Base-by-base conservation (phyloP, 2,113 vertebrate genomes). In the Equus quagga region DNA sequence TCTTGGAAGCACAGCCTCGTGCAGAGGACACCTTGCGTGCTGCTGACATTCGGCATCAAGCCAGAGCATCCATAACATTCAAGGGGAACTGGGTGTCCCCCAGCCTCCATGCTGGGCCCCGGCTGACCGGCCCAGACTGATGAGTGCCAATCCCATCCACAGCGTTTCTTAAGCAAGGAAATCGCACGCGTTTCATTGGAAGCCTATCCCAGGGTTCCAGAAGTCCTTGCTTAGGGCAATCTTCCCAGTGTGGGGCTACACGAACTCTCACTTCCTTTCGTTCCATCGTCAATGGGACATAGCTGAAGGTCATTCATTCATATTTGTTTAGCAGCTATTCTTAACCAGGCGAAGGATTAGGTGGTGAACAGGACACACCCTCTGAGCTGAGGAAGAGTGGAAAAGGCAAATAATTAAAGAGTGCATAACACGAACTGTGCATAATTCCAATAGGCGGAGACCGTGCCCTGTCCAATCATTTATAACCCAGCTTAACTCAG, bases 1-100 rank as follows among this genome's bases (percentile, higher is more conserved):
- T 97, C 96, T 94, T 56, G 81, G 91, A 60, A 88, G 76, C 23
- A 17, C 8, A 6, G 91, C 84, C 96, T 70, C 2, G 6, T 96
- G 88, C 15, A 56, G 13, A 92, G 96, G 92, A 95, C 96, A 88
- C 91, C 95, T 96, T 89, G 93, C 31, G 9, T 3, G 21, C 84
- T 49, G 84, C 87, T 91, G n/a, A 14, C 28, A 58, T 46, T 88
- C 58, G 85, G 89, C n/a, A 1, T 26, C 1, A 4, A 56, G 79
- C 72, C 94, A 81, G 18, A 7, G n/a, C n/a, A 54, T 89, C 87
- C 54, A 1, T 26, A 81, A 49, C n/a, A 12, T 44, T 19, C 28
- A 3, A 56, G 11, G 23, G 44, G n/a, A 41, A 62, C 79, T 15
- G 33, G 41, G n/a, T 15, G 64, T 89, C 86, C 70, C 93, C 89